Evolutionary conservation across 1,140 invertebrate species (phyloP), one percentile per base, ranked within the genome.

Genomic region (Lasioglossum albipes): DNA sequence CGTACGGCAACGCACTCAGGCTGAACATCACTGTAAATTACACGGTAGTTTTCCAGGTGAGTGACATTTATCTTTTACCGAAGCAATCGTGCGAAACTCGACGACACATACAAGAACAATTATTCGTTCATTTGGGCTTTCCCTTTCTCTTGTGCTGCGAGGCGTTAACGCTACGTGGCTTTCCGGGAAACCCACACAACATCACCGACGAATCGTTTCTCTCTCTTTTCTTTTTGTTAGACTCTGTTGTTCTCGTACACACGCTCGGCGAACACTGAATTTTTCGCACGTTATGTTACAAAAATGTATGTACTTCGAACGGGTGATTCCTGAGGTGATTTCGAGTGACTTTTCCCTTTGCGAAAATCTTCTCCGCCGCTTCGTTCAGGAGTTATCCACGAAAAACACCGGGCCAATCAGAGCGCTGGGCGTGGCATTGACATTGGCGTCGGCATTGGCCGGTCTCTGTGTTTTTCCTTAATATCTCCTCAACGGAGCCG

Each of bases 11-110:
- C 36, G 57, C 41, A 31, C 52, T 59, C 45, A 61, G 62, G 68
- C 10, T 75, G 84, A 74, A 85, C 65, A 85, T 27, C 83, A 83
- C 84, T 85, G 82, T 59, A 88, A 82, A 88, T 78, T 79, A 80
- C 27, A 84, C 54, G 76, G 64, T 65, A 61, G 82, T 84, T 77
- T 61, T 67, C 67, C 82, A 52, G 57, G 22, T 87, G 59, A 74
- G 69, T 85, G 62, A 68, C 12, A 49, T 41, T 9, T 10, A 45
- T 45, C 18, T 68, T 41, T 13, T 52, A 22, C 22, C 16, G 18
- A 6, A 65, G 45, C 62, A 16, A 13, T 31, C 70, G 73, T 65
- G 18, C 31, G 62, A 41, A 31, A 22, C 77, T 79, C 61, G 74
- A 77, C 65, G 83, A 64, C 71, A 85, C 83, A 84, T 66, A 83